A percentile compares a stretch with the other conserved stretches of the same genome.
Evolutionary conservation across 2,888 invertebrate species (phyloP).

Genomic region (Nudaria mundana): DNA sequence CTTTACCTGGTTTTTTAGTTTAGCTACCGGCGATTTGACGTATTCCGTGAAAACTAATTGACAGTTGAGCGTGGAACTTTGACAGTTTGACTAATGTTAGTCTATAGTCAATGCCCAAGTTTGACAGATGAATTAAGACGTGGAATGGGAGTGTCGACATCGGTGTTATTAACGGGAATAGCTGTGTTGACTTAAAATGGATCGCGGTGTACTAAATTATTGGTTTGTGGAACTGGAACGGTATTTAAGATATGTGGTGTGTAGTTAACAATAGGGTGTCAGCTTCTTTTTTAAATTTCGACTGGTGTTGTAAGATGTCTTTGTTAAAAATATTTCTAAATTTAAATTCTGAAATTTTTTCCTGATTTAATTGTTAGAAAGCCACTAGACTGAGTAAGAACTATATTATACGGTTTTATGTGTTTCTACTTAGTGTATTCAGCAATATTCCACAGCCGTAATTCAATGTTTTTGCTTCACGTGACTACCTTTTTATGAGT

Average conservation of each 20-base stretch:
- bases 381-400: too few species aligned
- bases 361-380: too few species aligned
- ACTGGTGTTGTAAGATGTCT: not conserved
- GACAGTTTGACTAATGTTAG: conserved; percentile 76
- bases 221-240: conserved; percentile 7
- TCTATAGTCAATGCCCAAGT: conserved; percentile 51
- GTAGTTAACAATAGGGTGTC: conserved; percentile 6
- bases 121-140: conserved; percentile 59
- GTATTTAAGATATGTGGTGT: conserved; percentile 2
- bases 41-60: conserved; percentile 60
- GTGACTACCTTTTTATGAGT: too few species aligned
- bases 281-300: not conserved
- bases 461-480: too few species aligned
- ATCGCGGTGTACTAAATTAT: conserved; percentile 16
- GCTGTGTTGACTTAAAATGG: conserved; percentile 21
- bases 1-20: conserved; percentile 31
- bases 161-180: conserved; percentile 34
- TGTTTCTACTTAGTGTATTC: too few species aligned
- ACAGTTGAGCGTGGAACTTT: conserved; percentile 64
- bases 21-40: conserved; percentile 58
- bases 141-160: conserved; percentile 53
- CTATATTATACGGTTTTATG: too few species aligned
- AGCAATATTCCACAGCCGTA: too few species aligned
- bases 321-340: too few species aligned
- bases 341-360: too few species aligned